Percentiles rank a stretch among this genome's conserved stretches.
Conservation (phyloP, 2,888 invertebrate species). For the Athripsodes cinereus region DNA sequence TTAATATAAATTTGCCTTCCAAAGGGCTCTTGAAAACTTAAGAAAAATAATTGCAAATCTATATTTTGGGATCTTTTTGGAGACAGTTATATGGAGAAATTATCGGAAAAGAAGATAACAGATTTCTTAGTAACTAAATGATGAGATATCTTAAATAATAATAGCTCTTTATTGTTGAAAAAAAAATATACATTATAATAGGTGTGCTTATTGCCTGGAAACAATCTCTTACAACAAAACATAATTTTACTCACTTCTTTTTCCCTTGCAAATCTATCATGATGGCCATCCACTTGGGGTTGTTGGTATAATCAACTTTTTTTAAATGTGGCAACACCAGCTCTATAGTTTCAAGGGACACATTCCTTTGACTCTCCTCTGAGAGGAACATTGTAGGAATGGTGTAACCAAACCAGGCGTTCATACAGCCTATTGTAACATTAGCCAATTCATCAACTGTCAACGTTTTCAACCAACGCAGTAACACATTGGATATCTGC, state of each 20-base stretch:
- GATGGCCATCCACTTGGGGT: constrained; percentile 39
- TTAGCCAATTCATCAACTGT: constrained; percentile 28
- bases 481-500: neutral
- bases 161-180: no score
- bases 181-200: no score
- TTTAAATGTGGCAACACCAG: constrained; percentile 40
- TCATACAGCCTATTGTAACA: constrained; percentile 39
- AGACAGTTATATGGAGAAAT: no score
- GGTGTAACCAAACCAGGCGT: constrained; percentile 45
- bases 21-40: no score
- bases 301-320: constrained; percentile 37
- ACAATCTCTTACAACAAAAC: no score
- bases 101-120: no score
- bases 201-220: no score
- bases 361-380: constrained; percentile 34
- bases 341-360: constrained; percentile 39
- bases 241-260: constrained; percentile 35
- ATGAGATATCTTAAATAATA: no score
- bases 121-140: no score
- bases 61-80: no score
- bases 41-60: no score
- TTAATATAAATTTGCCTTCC: no score
- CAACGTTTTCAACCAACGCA: constrained; percentile 1
- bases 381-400: constrained; percentile 41
- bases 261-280: constrained; percentile 38